Conservation (phyloP, 2,888 invertebrate species). For the Candidula unifasciata region DNA sequence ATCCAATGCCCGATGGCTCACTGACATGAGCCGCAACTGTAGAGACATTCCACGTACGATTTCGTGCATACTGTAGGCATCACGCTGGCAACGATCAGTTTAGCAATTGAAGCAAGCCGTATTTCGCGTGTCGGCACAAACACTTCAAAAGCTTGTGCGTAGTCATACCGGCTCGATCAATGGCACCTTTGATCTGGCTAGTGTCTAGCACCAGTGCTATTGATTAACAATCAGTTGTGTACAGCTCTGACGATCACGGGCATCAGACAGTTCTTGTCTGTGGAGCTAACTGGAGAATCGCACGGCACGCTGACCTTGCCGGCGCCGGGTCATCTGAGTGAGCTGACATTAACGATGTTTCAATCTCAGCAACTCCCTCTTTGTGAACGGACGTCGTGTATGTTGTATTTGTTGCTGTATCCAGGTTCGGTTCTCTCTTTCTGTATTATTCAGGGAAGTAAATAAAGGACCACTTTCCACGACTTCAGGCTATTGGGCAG, state of each 20-base stretch:
- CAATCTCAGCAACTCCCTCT: too few species aligned
- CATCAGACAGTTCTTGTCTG: not conserved
- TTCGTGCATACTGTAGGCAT: not conserved
- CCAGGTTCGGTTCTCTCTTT: too few species aligned
- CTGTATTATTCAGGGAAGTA: too few species aligned
- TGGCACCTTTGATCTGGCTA: not conserved
- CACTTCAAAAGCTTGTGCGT: not conserved
- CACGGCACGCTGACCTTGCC: too few species aligned
- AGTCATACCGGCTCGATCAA: not conserved
- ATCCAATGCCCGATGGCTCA: too few species aligned
- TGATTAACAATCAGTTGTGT: not conserved
- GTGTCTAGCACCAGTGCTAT: not conserved
- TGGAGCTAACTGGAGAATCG: not conserved
- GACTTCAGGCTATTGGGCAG: too few species aligned
- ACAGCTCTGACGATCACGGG: not conserved
- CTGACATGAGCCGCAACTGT: too few species aligned
- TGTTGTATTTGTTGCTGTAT: too few species aligned
- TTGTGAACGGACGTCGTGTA: too few species aligned
- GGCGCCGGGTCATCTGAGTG: too few species aligned
- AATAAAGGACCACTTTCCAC: too few species aligned
- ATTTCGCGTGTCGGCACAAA: not conserved
- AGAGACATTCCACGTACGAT: not conserved
- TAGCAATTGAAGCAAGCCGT: not conserved
- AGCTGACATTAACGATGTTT: too few species aligned
- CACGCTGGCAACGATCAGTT: not conserved